Evolutionary conservation across 2,113 vertebrate genomes (phyloP).

Genomic region (Gasterosteus aculeatus): DNA sequence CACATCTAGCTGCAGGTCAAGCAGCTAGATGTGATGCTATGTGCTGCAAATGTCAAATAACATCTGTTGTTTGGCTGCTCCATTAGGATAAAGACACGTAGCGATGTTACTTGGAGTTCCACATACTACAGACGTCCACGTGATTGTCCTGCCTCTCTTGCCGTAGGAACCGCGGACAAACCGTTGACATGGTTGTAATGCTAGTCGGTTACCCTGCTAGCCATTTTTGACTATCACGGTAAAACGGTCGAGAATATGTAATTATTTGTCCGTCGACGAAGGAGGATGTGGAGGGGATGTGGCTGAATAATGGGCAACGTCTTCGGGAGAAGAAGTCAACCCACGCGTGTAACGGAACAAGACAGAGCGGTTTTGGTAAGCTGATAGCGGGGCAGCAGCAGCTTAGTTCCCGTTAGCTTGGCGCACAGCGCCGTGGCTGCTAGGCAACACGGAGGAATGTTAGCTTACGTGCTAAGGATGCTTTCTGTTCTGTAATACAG

Average conservation of each 20-base stretch:
- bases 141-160: constrained; percentile 23
- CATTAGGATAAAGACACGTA: neutral
- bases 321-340: constrained; percentile 89
- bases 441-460: neutral
- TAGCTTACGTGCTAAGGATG: neutral
- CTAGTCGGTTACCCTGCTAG: constrained; percentile 42
- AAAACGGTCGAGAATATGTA: constrained; percentile 19
- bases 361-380: constrained; percentile 91
- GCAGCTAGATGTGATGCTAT: neutral
- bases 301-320: constrained; percentile 89
- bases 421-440: too few species aligned
- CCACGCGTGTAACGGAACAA: constrained; percentile 91
- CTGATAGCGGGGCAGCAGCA: constrained; percentile 27
- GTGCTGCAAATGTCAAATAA: too few species aligned
- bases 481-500: neutral
- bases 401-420: constrained; percentile 27
- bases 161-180: constrained; percentile 63
- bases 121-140: too few species aligned
- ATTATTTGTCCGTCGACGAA: constrained; percentile 22
- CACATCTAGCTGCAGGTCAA: neutral
- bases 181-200: constrained; percentile 18
- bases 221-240: constrained; percentile 2
- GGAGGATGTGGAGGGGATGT: constrained; percentile 71
- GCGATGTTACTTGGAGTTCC: neutral
- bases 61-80: neutral